Evolutionary conservation across 2,113 vertebrate species (phyloP), one percentile per base, ranked within the genome.

Genomic region (Craseonycteris thonglongyai): DNA sequence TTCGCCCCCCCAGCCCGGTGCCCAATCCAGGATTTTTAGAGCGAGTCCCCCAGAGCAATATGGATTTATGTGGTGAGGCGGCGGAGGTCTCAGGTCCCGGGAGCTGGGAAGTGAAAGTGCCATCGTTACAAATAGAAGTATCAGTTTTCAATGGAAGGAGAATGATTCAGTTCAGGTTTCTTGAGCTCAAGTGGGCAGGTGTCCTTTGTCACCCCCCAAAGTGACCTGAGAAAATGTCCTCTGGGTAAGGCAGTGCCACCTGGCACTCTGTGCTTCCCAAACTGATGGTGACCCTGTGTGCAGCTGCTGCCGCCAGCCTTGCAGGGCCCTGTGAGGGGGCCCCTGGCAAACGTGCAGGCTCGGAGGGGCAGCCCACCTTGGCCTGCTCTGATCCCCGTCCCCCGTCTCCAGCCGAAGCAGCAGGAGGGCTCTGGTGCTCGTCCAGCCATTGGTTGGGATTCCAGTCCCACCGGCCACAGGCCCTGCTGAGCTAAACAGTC

Each of bases 251-350:
- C 26, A 22, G 1, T 4, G 35, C 18, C 21, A 30, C n/a, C 30
- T 1, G 2, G 28, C 2, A 7, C 7, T 0, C 24, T 30, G 5
- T 35, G 65, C 42, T 75, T 71, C 33, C 22, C 0, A 21, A 15
- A 3, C 3, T 8, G 35, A 0, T 3, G 7, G 5, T 2, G 11
- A 30, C 51, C 26, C 11, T 4, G 0, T 42, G 35, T 1, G 42
- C 5, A 14, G 5, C 33, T 35, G 28, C 28, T 26, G n/a, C 49
- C 15, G 22, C 24, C 15, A 35, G 18, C 33, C 14, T 7, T 14
- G 16, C 71, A 65, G n/a, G 38, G 0, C 5, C 33, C 24, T 49
- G 13, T 14, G 19, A 84, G 14, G 8, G 33, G 45, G 16, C 16
- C 2, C 1, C 5, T 19, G 10, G 45, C 19, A 7, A 16, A 5